Base-by-base conservation (phyloP, 1,140 invertebrate species). In the Pseudoatta argentina region DNA sequence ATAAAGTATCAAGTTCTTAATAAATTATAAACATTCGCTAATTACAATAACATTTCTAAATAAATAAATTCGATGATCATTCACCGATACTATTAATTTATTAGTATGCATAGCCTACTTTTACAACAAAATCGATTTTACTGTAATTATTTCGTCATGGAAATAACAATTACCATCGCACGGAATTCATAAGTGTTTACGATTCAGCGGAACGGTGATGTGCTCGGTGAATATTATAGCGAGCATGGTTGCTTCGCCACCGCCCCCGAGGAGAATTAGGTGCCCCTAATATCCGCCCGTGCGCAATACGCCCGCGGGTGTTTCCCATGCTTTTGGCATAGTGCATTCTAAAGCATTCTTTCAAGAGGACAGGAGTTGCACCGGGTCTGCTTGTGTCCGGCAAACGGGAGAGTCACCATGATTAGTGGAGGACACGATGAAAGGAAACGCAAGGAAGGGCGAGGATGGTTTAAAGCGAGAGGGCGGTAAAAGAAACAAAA, bases 321-420 rank as follows among this genome's bases (percentile, higher is more conserved):
- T 34, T 82, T 82, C 86, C 24, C 78, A 59, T 83, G 86, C 14
- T 85, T 72, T 61, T 75, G 57, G 27, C 48, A 12, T 53, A 59
- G 64, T 30, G 79, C 21, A 21, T 21, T 21, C 21, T 21, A 83
- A 24, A 82, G 27, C 27, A 51, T 51, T 63, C 55, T 34, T 87
- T 18, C 34, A 21, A 27, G 24, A 83, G 48, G 59, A 86, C 67
- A 72, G 30, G n/a, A 75, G 64, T 82, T 82, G 21, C 59, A 83
- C 51, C 66, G 57, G 21, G 27, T 79, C 44, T 14, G 55, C 12
- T 73, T n/a, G 53, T 14, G 21, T 39, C 55, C 3, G n/a, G 12
- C 39, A 39, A 71, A 30, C 24, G 30, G 24, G 7, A 51, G 55
- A 72, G 53, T 55, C 57, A n/a, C 34, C 34, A 4, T 6, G 12